These are phyloP conservation scores for Bufotes viridis DNA, from an alignment of 2,797 vertebrate genomes.

Conservation along the genomic window DNA sequence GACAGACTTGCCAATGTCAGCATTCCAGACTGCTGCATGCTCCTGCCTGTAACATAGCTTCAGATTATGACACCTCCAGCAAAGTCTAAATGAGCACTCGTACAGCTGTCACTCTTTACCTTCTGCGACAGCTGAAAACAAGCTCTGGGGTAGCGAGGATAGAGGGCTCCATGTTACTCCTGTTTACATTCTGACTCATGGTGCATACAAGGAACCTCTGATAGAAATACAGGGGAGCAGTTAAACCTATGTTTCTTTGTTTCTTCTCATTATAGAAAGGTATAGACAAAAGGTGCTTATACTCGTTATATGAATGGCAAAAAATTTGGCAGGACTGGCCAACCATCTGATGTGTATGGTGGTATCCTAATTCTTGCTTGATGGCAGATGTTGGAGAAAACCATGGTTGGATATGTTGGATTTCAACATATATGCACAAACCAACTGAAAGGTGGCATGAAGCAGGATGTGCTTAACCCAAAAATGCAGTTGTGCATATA, in stretches of 20 bases:
- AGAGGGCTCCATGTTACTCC: slow-evolving; percentile 10
- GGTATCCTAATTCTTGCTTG: too few relatives aligned
- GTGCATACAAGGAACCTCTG: background rate
- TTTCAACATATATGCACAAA: too few relatives aligned
- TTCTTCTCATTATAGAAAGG: background rate
- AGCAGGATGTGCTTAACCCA: too few relatives aligned
- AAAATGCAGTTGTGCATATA: too few relatives aligned
- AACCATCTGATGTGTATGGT: too few relatives aligned
- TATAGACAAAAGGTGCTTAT: background rate
- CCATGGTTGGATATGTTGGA: too few relatives aligned
- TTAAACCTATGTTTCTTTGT: background rate
- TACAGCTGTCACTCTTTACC: slow-evolving; percentile 63
- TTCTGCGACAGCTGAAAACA: slow-evolving; percentile 58
- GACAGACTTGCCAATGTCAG: slow-evolving; percentile 71
- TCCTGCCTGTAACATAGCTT: slow-evolving; percentile 61
- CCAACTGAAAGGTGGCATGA: too few relatives aligned
- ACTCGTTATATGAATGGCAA: too few relatives aligned
- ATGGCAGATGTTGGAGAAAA: too few relatives aligned
- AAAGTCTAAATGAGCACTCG: slow-evolving; percentile 61
- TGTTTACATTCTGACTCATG: slow-evolving; percentile 23
- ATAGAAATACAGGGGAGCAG: background rate
- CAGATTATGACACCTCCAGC: slow-evolving; percentile 29
- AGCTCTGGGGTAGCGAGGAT: slow-evolving; percentile 42
- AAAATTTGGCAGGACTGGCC: too few relatives aligned
- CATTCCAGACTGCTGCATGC: slow-evolving; percentile 68